A percentile compares a stretch with the other conserved stretches of the same genome.
These are phyloP conservation scores for Rhegmatorhina hoffmannsi DNA, from an alignment of 2,113 vertebrate genomes.

Conservation along the genomic window DNA sequence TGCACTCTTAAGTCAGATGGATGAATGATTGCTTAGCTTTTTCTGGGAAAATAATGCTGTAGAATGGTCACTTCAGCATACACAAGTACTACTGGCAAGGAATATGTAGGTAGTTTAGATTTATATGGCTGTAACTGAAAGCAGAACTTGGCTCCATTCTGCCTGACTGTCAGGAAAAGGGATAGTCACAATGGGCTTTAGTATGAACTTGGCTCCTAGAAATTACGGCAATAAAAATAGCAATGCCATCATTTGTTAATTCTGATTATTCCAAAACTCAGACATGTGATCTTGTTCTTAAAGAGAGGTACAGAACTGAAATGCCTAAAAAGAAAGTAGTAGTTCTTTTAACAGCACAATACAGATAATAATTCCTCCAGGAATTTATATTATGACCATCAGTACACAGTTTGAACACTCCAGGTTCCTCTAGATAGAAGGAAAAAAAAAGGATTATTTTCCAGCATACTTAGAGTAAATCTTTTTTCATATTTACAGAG, in stretches of 20 bases:
- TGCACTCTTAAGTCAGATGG: neutral
- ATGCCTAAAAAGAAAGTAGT: neutral
- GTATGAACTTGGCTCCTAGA: slow-evolving; percentile 38
- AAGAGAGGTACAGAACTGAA: neutral
- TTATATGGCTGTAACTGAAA: slow-evolving; percentile 57
- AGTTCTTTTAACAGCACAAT: neutral
- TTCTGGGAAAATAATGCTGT: slow-evolving; percentile 35
- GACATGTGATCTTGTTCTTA: neutral
- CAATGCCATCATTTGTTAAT: slow-evolving; percentile 46
- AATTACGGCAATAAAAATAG: slow-evolving; percentile 42
- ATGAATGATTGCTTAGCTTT: slow-evolving; percentile 41
- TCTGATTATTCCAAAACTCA: slow-evolving; percentile 3
- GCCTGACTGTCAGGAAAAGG: slow-evolving; percentile 53
- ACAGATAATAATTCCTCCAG: neutral
- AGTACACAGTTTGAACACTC: neutral
- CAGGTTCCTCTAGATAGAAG: neutral
- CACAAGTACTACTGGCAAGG: slow-evolving; percentile 33
- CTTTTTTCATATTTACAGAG: neutral
- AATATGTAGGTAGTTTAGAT: slow-evolving; percentile 47
- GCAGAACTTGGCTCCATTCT: slow-evolving; percentile 44
- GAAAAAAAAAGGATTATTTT: neutral
- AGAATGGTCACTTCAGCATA: neutral
- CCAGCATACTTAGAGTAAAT: neutral
- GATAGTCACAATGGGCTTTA: slow-evolving; percentile 58
- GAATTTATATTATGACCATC: neutral